These are phyloP conservation scores for Acrobasis consociella DNA, from an alignment of 2,888 invertebrate species.

Conservation along the genomic window DNA sequence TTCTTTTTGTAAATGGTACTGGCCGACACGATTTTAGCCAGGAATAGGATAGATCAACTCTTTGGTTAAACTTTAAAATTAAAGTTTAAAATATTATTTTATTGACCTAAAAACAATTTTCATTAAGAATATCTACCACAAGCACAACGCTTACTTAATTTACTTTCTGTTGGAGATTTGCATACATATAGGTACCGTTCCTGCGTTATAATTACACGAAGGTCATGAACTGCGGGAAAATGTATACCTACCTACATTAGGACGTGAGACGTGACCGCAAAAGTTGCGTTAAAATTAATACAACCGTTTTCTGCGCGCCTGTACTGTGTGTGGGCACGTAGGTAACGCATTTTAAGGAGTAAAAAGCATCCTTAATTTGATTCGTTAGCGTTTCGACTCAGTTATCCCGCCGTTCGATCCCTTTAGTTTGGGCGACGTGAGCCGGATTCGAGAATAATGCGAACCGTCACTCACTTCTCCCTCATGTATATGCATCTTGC, in stretches of 20 bases:
- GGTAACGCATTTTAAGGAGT: conserved; percentile 32
- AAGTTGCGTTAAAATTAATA: neutral
- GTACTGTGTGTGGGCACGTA: conserved; percentile 9
- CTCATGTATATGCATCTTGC: neutral
- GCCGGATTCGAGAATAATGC: conserved; percentile 33
- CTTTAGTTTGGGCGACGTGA: conserved; percentile 53
- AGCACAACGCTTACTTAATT: too few relatives aligned
- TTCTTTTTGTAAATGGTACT: too few relatives aligned
- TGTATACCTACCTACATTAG: too few relatives aligned
- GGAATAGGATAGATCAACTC: too few relatives aligned
- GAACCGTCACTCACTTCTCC: conserved; percentile 5
- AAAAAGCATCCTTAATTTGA: conserved; percentile 51
- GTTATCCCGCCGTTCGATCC: conserved; percentile 46
- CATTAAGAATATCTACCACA: too few relatives aligned
- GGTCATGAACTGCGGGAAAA: neutral
- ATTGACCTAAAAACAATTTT: too few relatives aligned
- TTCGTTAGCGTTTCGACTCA: conserved; percentile 51
- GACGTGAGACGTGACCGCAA: neutral
- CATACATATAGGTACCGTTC: neutral
- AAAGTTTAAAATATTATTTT: too few relatives aligned
- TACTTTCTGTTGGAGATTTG: too few relatives aligned
- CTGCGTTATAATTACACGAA: neutral
- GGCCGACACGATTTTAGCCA: too few relatives aligned
- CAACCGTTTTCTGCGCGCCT: neutral
- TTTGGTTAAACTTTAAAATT: too few relatives aligned